These are phyloP conservation scores for Notodonta ziczac DNA, from an alignment of 2,888 invertebrate species.

Conservation along the genomic window DNA sequence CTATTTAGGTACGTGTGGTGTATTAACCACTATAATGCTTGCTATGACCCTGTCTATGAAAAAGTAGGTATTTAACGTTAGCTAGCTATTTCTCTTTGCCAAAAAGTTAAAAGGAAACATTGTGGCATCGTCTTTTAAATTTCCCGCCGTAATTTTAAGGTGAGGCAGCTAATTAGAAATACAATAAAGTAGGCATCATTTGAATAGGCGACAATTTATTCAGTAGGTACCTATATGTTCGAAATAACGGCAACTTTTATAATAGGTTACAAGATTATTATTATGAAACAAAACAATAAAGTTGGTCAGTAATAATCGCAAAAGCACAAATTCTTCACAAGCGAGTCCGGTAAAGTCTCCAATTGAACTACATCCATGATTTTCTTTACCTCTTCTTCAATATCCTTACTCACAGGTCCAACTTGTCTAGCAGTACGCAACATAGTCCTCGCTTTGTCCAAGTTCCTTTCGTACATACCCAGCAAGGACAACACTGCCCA, in stretches of 20 bases:
- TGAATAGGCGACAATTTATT: too few species aligned
- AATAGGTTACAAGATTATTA: too few species aligned
- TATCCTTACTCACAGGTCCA: constrained; percentile 62
- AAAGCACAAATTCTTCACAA: constrained; percentile 63
- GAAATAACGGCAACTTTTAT: too few species aligned
- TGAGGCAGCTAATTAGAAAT: too few species aligned
- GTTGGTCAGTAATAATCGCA: constrained; percentile 17
- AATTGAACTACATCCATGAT: constrained; percentile 53
- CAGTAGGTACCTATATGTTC: too few species aligned
- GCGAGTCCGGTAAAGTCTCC: constrained; percentile 56
- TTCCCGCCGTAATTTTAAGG: neutral
- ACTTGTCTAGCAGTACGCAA: constrained; percentile 70
- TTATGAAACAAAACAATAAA: neutral
- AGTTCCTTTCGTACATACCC: constrained; percentile 59
- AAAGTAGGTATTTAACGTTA: neutral
- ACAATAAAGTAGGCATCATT: too few species aligned
- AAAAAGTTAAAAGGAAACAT: neutral
- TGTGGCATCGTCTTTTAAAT: neutral
- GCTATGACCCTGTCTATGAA: neutral
- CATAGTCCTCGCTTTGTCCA: constrained; percentile 64
- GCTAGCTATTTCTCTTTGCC: neutral
- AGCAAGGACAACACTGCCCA: constrained; percentile 73
- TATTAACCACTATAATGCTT: neutral
- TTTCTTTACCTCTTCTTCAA: constrained; percentile 58
- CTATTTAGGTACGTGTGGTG: constrained; percentile 42